A percentile compares a stretch with the other conserved stretches of the same genome.
phyloP scores from a whole-genome alignment of 1,140 invertebrate species.

The Lordiphosa mommai region DNA sequence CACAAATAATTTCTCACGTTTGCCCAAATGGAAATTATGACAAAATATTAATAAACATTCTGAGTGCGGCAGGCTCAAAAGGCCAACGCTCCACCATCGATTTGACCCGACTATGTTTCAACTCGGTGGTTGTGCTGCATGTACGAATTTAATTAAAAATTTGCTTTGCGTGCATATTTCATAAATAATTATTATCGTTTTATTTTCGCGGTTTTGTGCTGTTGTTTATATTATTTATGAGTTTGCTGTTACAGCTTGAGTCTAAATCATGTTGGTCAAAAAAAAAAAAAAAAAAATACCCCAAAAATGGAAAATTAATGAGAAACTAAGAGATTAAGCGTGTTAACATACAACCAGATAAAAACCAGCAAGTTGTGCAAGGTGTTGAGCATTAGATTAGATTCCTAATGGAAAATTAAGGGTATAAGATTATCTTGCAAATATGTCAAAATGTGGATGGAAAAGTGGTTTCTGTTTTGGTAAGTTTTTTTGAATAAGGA shows the following conservation, averaged over 20 bases:
- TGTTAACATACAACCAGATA: constrained; percentile 40
- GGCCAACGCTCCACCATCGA: constrained; percentile 45
- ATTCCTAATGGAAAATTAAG: no score
- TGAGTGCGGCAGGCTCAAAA: constrained; percentile 34
- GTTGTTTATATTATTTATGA: constrained; percentile 71
- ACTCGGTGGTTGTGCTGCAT: constrained; percentile 59
- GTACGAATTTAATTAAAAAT: constrained; percentile 76
- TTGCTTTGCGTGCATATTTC: constrained; percentile 71
- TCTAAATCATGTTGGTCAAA: constrained; percentile 60
- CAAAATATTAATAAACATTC: constrained; percentile 76
- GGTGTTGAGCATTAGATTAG: no score
- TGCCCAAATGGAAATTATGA: constrained; percentile 60
- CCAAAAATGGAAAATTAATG: constrained; percentile 32
- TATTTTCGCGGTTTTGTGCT: constrained; percentile 17
- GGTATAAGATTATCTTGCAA: no score
- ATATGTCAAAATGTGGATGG: no score
- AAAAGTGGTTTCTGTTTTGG: no score
- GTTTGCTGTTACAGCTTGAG: constrained; percentile 27
- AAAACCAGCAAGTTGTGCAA: no score
- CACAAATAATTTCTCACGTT: constrained; percentile 72
- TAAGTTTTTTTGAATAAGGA: no score
- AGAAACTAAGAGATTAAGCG: constrained; percentile 43
- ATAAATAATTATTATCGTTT: constrained; percentile 70
- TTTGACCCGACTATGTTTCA: constrained; percentile 56
- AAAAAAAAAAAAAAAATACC: constrained; percentile 11